Evolutionary conservation across 2,113 vertebrate species (phyloP).

Genomic region (Sander vitreus): DNA sequence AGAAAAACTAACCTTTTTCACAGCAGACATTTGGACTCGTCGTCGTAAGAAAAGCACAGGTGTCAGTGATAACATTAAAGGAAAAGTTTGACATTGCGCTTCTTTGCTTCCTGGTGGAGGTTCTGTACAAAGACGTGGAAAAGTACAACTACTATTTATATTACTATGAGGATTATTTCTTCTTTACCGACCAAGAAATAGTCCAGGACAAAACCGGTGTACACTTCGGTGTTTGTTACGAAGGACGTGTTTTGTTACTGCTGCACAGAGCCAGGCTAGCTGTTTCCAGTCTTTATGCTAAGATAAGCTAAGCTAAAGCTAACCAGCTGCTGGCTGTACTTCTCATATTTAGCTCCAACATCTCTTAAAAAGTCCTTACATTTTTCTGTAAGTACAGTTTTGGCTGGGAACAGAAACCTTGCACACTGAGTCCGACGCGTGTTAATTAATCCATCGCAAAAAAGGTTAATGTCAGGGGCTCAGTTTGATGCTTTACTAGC

Average conservation of each 20-base stretch:
- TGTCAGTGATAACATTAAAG: not conserved
- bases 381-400: no score
- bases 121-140: not conserved
- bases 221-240: no score
- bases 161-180: not conserved
- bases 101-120: not conserved
- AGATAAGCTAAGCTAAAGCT: not conserved
- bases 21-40: slow-evolving; percentile 4
- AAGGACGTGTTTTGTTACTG: no score
- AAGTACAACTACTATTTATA: not conserved
- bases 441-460: no score
- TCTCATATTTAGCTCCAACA: not conserved
- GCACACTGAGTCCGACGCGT: no score
- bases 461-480: no score
- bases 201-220: not conserved
- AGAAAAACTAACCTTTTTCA: not conserved
- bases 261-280: not conserved
- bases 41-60: not conserved
- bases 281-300: not conserved
- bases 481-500: no score
- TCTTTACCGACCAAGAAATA: not conserved
- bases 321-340: not conserved
- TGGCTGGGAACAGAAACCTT: no score
- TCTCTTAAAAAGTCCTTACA: no score
- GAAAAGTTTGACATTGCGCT: not conserved